Base-by-base conservation (phyloP, 2,888 invertebrate species). In the Meloe dianella region DNA sequence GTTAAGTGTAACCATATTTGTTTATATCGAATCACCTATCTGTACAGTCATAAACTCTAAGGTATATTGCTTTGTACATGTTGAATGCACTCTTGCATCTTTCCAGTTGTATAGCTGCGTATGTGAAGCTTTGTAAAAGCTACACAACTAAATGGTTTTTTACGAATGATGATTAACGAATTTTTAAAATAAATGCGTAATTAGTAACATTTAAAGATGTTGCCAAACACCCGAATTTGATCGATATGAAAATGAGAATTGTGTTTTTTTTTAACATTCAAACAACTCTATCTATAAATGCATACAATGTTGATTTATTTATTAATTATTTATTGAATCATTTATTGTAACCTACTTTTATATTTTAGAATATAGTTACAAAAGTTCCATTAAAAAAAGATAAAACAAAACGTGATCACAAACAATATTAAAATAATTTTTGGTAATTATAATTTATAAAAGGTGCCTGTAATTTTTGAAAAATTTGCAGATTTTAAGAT, bases 1-100 rank as follows among this genome's bases (percentile, higher is more conserved):
- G 56, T 86, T 98, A 57, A 98, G 98, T 1, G 92, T 97, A 2
- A 89, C n/a, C 91, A 69, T 92, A 93, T 65, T 84, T 99, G 71
- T 91, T 99, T 71, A 94, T 95, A 1, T 98, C 98, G 0, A 99
- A 99, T 84, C n/a, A n/a, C n/a, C n/a, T n/a, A n/a, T n/a, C n/a
- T n/a, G n/a, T n/a, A n/a, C n/a, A n/a, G n/a, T n/a, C n/a, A n/a
- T n/a, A n/a, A n/a, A n/a, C n/a, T n/a, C n/a, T n/a, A n/a, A n/a
- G n/a, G n/a, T n/a, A n/a, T n/a, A n/a, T n/a, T n/a, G n/a, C n/a
- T n/a, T n/a, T n/a, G n/a, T n/a, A n/a, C n/a, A n/a, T n/a, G n/a
- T n/a, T n/a, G n/a, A n/a, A n/a, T n/a, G n/a, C n/a, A n/a, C n/a
- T n/a, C n/a, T n/a, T n/a, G n/a, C n/a, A n/a, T n/a, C n/a, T n/a